phyloP scores from a whole-genome alignment of 2,113 vertebrate species.

The western clawed frog (Xenopus tropicalis) region UCB_Xtro_10.0 CM004447.2:18291501-18292000 shows the following conservation, averaged over 20 bases:
- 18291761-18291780: too few relatives aligned
- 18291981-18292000: too few relatives aligned
- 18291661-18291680: constrained; percentile 86
- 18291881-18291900: too few relatives aligned
- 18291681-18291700: constrained; percentile 69
- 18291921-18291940: too few relatives aligned
- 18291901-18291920: too few relatives aligned
- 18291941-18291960: too few relatives aligned
- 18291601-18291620: constrained; percentile 74
- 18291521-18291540: constrained; percentile 27
- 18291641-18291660: constrained; percentile 90
- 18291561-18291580: constrained; percentile 54
- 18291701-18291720: constrained; percentile 66
- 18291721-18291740: neutral
- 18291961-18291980: too few relatives aligned
- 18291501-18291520: constrained; percentile 73
- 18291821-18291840: too few relatives aligned
- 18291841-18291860: too few relatives aligned
- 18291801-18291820: too few relatives aligned
- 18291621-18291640: constrained; percentile 84
- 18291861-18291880: too few relatives aligned
- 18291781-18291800: too few relatives aligned
- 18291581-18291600: constrained; percentile 61
- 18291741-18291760: neutral
- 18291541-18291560: constrained; percentile 1